phyloP scores from a whole-genome alignment of 2,888 invertebrate species.

The Ennomos erosarius region DNA sequence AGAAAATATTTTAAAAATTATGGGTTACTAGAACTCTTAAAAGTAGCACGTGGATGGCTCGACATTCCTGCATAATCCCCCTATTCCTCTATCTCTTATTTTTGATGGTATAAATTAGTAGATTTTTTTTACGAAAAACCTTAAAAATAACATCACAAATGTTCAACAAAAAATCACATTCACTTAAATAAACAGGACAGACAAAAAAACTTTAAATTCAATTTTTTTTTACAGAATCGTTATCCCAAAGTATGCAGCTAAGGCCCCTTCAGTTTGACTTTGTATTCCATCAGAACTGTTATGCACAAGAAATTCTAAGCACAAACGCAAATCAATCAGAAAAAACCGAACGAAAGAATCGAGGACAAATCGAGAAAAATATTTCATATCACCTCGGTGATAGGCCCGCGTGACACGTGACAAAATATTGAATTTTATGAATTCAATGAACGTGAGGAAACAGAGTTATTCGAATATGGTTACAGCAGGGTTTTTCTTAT shows the following conservation, averaged over 20 bases:
- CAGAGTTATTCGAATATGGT: constrained; percentile 2
- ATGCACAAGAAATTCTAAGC: neutral
- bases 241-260: too few species aligned
- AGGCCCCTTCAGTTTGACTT: neutral
- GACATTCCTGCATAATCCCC: too few species aligned
- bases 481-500: neutral
- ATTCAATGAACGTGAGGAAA: constrained; percentile 7
- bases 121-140: too few species aligned
- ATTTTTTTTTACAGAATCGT: too few species aligned
- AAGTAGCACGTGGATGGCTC: too few species aligned
- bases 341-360: constrained; percentile 27
- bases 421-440: constrained; percentile 40
- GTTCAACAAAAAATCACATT: too few species aligned
- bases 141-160: too few species aligned
- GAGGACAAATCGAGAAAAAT: constrained; percentile 35
- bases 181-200: too few species aligned
- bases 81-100: too few species aligned
- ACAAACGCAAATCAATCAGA: constrained; percentile 32
- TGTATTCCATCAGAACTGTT: neutral
- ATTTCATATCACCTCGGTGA: constrained; percentile 29
- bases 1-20: neutral
- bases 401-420: constrained; percentile 27
- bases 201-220: too few species aligned
- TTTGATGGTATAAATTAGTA: too few species aligned
- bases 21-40: too few species aligned